Base-by-base conservation (phyloP, 2,888 invertebrate species). In the Melieria crassipennis region DNA sequence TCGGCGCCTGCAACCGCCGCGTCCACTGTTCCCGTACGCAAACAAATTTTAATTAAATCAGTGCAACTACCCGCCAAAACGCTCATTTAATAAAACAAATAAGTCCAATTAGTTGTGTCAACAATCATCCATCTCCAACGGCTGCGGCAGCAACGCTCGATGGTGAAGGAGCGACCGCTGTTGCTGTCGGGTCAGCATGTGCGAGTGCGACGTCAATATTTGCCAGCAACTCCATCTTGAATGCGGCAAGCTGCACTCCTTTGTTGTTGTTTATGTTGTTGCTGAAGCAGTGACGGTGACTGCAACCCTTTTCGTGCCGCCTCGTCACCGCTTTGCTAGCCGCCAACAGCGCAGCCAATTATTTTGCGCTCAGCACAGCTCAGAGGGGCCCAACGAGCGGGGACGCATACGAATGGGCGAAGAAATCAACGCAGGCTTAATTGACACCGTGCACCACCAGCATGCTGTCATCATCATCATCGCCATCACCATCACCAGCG, bases 21-120 rank as follows among this genome's bases (percentile, higher is more conserved):
- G 30, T 30, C 30, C 30, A 30, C 30, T 30, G 30, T 30, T 30
- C 30, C 30, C 47, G 16, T 46, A 46, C 10, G 57, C 47, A 70
- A 70, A 70, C 60, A 71, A 71, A 77, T 82, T 82, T 82, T 82
- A 82, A 82, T 82, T 82, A 82, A 82, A 82, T 81, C 82, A 79
- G 76, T 78, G 79, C 56, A 65, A 9, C 64, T 61, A 45, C 65
- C 72, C 77, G 69, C 75, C 76, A 80, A 84, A 83, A 81, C 78
- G 83, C 82, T 82, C 83, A 83, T 83, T 83, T 83, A 82, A 78
- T 82, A 84, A 82, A 84, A 82, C 83, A 84, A 83, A 84, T 83
- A 83, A 83, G 82, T 79, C 79, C 83, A 84, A 84, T 84, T 84
- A 83, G 84, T 79, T 83, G 81, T 83, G 84, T 83, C 84, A 84